Base-by-base conservation (phyloP, 2,113 vertebrate species). In the Camelus bactrianus region DNA sequence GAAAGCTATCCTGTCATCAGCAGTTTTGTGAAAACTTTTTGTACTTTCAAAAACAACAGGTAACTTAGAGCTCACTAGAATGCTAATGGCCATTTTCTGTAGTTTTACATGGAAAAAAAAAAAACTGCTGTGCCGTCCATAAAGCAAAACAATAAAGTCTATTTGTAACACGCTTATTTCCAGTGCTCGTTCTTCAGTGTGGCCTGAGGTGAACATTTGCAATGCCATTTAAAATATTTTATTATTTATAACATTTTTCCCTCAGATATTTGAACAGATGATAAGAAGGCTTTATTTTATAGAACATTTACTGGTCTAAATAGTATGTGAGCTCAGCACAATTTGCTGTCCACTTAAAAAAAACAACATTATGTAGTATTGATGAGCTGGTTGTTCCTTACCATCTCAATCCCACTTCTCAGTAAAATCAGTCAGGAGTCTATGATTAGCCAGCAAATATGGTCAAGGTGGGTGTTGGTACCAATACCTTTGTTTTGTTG, bases 141-240 rank as follows among this genome's bases (percentile, higher is more conserved):
- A 95, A 95, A 95, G 22, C 48, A 65, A 89, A 96, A 84, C 24
- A 91, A 64, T 92, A 92, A 90, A 75, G 24, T 86, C 56, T 94
- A 42, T 91, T 93, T 79, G 76, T 82, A 69, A 77, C 62, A 87
- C 52, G 94, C 60, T 81, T 65, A 88, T 92, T 92, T 94, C 42
- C 24, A 72, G 9, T 73, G 32, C 11, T 92, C 9, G 11, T 88
- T 90, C 70, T 89, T 96, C 73, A n/a, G 8, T 56, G 65, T 81
- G 38, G n/a, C n/a, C 76, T 65, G 17, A 85, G 60, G 60, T 69
- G 13, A 52, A 89, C 28, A 94, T 96, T 75, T 86, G 32, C 17
- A 65, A 86, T 75, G 38, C 22, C 69, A 79, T 82, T 93, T 89
- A 94, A 94, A 96, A 97, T 91, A 97, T 91, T 94, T 96, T 96